Conservation (phyloP, 2,797 vertebrate species). For the Alosa sapidissima region DNA sequence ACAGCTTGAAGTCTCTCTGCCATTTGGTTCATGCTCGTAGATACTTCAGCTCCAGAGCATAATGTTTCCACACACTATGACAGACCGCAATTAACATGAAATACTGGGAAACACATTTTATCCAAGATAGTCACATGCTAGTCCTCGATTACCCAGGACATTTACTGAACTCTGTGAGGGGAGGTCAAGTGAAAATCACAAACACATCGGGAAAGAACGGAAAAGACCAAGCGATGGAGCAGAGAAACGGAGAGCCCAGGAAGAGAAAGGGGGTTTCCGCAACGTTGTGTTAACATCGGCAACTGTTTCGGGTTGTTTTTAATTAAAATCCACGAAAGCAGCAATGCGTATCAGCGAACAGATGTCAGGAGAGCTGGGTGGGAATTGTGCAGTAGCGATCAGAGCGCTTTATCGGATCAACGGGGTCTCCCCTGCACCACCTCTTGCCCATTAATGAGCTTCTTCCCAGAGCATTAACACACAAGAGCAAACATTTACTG, state of each 20-base stretch:
- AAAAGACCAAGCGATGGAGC: neutral
- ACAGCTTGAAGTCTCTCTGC: neutral
- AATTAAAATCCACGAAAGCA: slow-evolving; percentile 46
- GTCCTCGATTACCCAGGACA: neutral
- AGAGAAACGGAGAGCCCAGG: neutral
- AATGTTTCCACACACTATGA: slow-evolving; percentile 3
- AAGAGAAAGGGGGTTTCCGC: neutral
- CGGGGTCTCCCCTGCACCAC: slow-evolving; percentile 35
- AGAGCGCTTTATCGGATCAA: slow-evolving; percentile 28
- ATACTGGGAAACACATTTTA: neutral
- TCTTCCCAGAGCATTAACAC: slow-evolving; percentile 47
- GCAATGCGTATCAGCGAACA: slow-evolving; percentile 41
- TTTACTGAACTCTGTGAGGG: neutral
- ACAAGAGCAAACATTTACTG: slow-evolving; percentile 51
- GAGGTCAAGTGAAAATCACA: neutral
- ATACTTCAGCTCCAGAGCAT: neutral
- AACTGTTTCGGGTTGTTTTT: slow-evolving; percentile 31
- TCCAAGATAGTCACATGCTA: neutral
- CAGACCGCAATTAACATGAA: neutral
- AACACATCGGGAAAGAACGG: neutral
- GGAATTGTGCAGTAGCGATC: slow-evolving; percentile 8
- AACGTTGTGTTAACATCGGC: slow-evolving; percentile 29
- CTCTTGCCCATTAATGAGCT: slow-evolving; percentile 46
- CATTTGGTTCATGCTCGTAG: neutral
- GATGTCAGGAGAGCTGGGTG: slow-evolving; percentile 37